phyloP scores from a whole-genome alignment of 1,140 invertebrate species.

The Danaus plexippus region DNA sequence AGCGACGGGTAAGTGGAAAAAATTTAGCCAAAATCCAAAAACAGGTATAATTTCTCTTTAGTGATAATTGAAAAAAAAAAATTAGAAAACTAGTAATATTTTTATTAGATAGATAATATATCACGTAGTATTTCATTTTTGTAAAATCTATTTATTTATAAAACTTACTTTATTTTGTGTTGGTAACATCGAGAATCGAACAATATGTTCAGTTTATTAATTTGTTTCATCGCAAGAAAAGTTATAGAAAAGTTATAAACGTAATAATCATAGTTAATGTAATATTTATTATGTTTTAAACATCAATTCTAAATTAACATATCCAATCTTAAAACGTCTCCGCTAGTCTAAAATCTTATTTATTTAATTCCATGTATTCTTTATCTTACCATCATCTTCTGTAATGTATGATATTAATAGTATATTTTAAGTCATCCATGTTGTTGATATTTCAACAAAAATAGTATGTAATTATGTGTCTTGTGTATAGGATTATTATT shows the following conservation, averaged over 20 bases:
- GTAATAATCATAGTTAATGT: too few relatives aligned
- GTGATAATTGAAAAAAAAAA: conserved; percentile 32
- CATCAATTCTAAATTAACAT: conserved; percentile 18
- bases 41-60: conserved; percentile 35
- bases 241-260: too few relatives aligned
- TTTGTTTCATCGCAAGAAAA: too few relatives aligned
- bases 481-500: too few relatives aligned
- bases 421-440: conserved; percentile 1
- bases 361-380: neutral
- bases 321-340: conserved; percentile 23
- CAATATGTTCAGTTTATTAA: too few relatives aligned
- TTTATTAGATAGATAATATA: conserved; percentile 49
- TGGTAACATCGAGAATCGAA: too few relatives aligned
- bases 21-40: conserved; percentile 38
- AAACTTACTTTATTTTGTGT: too few relatives aligned
- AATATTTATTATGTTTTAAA: too few relatives aligned
- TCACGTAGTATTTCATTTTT: too few relatives aligned
- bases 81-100: conserved; percentile 33
- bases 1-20: conserved; percentile 18
- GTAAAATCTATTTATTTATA: too few relatives aligned
- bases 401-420: neutral
- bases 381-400: too few relatives aligned
- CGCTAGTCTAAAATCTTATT: neutral
- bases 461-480: too few relatives aligned
- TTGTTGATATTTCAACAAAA: neutral